Evolutionary conservation across 2,797 vertebrate genomes (phyloP).

Genomic region (Macropus fuliginosus): DNA sequence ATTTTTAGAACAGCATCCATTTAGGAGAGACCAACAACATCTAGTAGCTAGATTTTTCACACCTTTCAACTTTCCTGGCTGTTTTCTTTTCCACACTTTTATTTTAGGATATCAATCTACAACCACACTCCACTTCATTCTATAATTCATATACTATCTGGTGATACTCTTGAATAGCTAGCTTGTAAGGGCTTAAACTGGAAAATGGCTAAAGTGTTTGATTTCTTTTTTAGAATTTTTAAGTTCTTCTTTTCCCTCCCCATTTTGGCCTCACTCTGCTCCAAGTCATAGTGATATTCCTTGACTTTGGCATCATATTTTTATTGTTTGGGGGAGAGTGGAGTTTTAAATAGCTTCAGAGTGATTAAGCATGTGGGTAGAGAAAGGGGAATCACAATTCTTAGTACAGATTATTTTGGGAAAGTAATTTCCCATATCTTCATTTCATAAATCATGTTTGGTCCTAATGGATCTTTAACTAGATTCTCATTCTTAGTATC

Average conservation of each 20-base stretch:
- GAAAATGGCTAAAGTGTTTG: constrained; percentile 43
- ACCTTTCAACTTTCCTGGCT: constrained; percentile 57
- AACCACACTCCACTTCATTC: constrained; percentile 58
- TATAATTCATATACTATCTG: constrained; percentile 53
- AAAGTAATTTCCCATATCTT: neutral
- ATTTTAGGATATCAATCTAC: constrained; percentile 61
- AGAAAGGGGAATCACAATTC: neutral
- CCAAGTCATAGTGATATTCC: neutral
- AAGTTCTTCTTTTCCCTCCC: neutral
- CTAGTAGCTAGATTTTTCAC: constrained; percentile 66
- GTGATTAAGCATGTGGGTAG: neutral
- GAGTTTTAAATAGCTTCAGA: neutral
- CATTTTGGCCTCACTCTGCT: neutral
- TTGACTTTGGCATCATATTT: neutral
- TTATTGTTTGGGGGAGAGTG: neutral
- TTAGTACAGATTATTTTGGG: neutral
- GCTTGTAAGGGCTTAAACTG: neutral
- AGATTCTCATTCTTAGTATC: neutral
- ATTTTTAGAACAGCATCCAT: constrained; percentile 37
- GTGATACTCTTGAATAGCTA: constrained; percentile 17
- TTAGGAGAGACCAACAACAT: constrained; percentile 70
- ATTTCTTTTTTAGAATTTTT: neutral
- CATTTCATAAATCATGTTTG: neutral
- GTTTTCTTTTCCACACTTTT: constrained; percentile 66
- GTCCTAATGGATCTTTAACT: neutral